Conservation (phyloP, 2,888 invertebrate species). For the Hirudinaria manillensis region DNA sequence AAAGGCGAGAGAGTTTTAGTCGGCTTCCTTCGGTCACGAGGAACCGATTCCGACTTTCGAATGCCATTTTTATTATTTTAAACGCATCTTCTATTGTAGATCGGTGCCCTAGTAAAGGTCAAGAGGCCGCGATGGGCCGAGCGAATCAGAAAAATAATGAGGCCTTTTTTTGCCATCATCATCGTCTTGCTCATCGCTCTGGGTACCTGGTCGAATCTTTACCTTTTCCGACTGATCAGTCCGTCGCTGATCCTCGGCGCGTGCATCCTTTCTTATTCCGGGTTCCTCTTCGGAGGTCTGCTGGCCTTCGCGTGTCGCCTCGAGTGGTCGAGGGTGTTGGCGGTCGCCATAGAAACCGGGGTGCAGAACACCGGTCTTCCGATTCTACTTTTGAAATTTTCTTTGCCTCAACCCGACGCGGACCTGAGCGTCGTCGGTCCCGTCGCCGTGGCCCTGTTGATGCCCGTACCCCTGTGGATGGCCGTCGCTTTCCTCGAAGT, state of each 20-base stretch:
- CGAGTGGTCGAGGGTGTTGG: conserved; percentile 52
- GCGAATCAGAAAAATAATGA: conserved; percentile 48
- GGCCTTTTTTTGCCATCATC: conserved; percentile 54
- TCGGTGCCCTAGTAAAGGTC: conserved; percentile 22
- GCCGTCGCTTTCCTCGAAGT: conserved; percentile 33
- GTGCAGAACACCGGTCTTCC: conserved; percentile 88
- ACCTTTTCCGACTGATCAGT: conserved; percentile 78
- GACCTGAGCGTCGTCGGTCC: conserved; percentile 69
- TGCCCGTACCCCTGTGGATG: conserved; percentile 40
- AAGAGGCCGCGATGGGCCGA: conserved; percentile 47
- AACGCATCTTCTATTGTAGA: too few relatives aligned
- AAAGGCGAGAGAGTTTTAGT: too few relatives aligned
- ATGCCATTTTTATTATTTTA: too few relatives aligned
- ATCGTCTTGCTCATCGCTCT: conserved; percentile 54
- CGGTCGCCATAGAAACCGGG: conserved; percentile 77
- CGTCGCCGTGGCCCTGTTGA: conserved; percentile 40
- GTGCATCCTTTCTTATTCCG: conserved; percentile 48
- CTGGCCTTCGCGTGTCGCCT: conserved; percentile 44
- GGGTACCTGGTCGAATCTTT: conserved; percentile 68
- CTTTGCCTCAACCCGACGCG: conserved; percentile 75
- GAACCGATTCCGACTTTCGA: too few relatives aligned
- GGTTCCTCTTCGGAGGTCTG: conserved; percentile 47
- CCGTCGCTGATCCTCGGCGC: conserved; percentile 40
- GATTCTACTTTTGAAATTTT: conserved; percentile 76
- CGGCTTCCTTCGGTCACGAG: too few relatives aligned